Conservation (phyloP, 2,888 invertebrate species). For the Psylliodes chrysocephalus region DNA sequence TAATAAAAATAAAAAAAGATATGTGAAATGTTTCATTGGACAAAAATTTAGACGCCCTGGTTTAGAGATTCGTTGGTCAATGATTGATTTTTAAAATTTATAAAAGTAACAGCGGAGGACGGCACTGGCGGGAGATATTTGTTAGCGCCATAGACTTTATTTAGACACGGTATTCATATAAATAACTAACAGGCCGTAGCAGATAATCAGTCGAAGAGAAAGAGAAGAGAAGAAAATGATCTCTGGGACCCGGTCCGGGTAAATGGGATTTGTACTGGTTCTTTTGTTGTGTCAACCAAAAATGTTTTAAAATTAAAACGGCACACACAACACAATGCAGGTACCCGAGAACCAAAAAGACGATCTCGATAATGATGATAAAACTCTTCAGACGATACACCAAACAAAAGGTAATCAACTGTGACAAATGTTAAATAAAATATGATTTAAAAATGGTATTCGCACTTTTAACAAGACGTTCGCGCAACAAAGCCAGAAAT, state of each 20-base stretch:
- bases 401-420: conserved; percentile 28
- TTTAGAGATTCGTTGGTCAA: too few species aligned
- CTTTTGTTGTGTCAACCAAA: conserved; percentile 39
- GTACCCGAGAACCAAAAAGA: conserved; percentile 25
- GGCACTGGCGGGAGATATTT: conserved; percentile 34
- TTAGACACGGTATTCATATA: conserved; percentile 54
- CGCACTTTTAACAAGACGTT: conserved; percentile 1
- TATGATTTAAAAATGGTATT: conserved; percentile 15
- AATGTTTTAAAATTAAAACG: conserved; percentile 36
- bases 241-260: conserved; percentile 31
- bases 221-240: conserved; percentile 34
- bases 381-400: conserved; percentile 23
- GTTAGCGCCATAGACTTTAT: conserved; percentile 51
- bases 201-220: conserved; percentile 43
- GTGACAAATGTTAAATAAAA: conserved; percentile 30
- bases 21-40: too few species aligned
- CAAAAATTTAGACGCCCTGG: too few species aligned
- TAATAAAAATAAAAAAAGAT: too few species aligned
- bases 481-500: background rate
- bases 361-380: conserved; percentile 18
- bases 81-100: too few species aligned
- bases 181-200: conserved; percentile 51
- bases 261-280: conserved; percentile 38
- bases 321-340: conserved; percentile 35
- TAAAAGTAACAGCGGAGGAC: too few species aligned